These are phyloP conservation scores for Eretmochelys imbricata DNA, from an alignment of 2,113 vertebrate genomes.

Conservation along the genomic window DNA sequence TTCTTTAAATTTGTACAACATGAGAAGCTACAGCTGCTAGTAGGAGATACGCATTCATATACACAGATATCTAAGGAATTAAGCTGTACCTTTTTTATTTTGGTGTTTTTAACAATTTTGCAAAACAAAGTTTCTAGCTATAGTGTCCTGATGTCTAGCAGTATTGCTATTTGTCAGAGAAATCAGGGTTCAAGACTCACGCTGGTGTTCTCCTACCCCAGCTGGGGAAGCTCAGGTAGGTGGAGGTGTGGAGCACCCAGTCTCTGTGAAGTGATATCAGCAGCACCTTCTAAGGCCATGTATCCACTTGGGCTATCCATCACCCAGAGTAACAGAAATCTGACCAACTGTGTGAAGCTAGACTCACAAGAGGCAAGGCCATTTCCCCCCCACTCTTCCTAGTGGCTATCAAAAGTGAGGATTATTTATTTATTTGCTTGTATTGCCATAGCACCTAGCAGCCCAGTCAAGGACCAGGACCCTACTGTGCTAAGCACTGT, in stretches of 20 bases:
- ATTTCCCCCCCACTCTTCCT: neutral
- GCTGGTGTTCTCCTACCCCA: neutral
- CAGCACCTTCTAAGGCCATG: neutral
- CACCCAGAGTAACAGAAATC: neutral
- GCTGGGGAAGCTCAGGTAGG: neutral
- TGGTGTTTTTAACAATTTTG: neutral
- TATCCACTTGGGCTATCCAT: neutral
- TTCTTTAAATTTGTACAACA: neutral
- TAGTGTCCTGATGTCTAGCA: neutral
- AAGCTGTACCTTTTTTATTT: accelerated
- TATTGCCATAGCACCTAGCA: neutral
- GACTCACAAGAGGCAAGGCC: neutral
- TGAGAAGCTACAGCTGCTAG: neutral
- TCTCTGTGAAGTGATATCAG: neutral
- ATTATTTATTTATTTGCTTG: neutral
- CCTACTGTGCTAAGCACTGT: neutral
- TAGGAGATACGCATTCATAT: neutral
- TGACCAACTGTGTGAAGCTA: neutral
- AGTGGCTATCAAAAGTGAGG: neutral
- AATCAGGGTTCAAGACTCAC: neutral
- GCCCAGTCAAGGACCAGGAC: neutral
- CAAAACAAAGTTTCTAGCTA: neutral
- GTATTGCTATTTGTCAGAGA: neutral
- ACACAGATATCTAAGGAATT: neutral
- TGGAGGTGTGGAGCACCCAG: neutral